Evolutionary conservation across 2,113 vertebrate genomes (phyloP).

Genomic region (Platysternon megacephalum): DNA sequence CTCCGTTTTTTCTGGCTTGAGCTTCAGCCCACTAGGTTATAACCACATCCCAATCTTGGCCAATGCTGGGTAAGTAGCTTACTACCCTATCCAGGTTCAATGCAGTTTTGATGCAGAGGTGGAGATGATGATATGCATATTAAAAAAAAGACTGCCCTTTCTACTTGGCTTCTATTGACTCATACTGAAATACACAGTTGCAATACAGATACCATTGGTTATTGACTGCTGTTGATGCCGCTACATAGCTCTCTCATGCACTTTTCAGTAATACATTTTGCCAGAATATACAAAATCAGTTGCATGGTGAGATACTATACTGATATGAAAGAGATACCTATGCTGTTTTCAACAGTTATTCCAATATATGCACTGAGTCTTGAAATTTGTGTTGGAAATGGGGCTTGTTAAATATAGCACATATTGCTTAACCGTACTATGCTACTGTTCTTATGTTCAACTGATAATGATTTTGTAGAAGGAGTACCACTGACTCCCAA

Average conservation of each 20-base stretch:
- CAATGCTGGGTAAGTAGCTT: neutral
- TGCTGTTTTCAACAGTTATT: neutral
- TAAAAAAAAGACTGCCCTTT: neutral
- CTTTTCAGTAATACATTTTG: neutral
- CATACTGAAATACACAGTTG: neutral
- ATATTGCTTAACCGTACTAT: neutral
- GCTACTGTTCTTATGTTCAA: neutral
- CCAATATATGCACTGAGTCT: rapidly evolving
- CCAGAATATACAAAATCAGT: neutral
- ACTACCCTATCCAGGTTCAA: neutral
- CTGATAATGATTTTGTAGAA: neutral
- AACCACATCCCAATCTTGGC: neutral
- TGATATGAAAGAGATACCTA: neutral
- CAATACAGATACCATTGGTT: neutral
- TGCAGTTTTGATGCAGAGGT: neutral
- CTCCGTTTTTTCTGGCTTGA: neutral
- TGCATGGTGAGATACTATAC: neutral
- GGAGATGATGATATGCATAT: neutral
- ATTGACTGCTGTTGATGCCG: neutral
- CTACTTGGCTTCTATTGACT: neutral
- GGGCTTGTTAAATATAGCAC: neutral
- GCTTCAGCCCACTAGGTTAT: neutral
- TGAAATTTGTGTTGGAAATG: neutral
- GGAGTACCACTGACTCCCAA: neutral
- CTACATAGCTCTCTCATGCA: neutral